These are phyloP conservation scores for Syngnathus typhle DNA, from an alignment of 2,113 vertebrate species.

Conservation along the genomic window DNA sequence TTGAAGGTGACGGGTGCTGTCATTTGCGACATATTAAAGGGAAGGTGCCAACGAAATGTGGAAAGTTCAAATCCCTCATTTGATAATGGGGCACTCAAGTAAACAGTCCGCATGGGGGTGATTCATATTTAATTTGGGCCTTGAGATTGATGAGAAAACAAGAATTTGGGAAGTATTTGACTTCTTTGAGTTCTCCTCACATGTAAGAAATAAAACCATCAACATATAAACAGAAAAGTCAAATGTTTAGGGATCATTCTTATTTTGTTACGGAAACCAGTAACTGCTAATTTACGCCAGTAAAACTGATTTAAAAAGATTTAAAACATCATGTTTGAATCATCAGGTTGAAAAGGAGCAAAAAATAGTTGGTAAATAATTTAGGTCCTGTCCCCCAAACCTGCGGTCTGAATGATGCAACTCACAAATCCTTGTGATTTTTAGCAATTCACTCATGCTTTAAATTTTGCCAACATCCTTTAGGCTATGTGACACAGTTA, in stretches of 20 bases:
- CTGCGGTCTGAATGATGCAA: conserved; percentile 30
- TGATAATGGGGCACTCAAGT: conserved; percentile 15
- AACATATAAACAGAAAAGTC: not conserved
- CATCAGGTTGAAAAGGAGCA: too few relatives aligned
- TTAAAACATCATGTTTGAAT: too few relatives aligned
- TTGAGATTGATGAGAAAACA: not conserved
- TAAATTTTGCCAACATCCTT: conserved; percentile 25
- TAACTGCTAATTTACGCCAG: too few relatives aligned
- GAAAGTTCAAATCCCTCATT: conserved; percentile 20
- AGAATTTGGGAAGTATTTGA: not conserved
- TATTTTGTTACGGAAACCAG: too few relatives aligned
- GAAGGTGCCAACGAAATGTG: conserved; percentile 8
- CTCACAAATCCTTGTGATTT: conserved; percentile 22
- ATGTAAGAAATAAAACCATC: not conserved
- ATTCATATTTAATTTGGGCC: conserved; percentile 1
- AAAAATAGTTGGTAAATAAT: too few relatives aligned
- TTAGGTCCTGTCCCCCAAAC: not conserved
- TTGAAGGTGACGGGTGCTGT: not conserved
- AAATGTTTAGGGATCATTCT: too few relatives aligned
- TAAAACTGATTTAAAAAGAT: too few relatives aligned
- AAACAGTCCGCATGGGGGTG: conserved; percentile 1
- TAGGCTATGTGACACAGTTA: conserved; percentile 15
- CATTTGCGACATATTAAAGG: conserved; percentile 15
- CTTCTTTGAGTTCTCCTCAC: not conserved
- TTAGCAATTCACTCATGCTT: conserved; percentile 22